Evolutionary conservation across 2,797 vertebrate genomes (phyloP).

Genomic region (Peromyscus melanophrys): DNA sequence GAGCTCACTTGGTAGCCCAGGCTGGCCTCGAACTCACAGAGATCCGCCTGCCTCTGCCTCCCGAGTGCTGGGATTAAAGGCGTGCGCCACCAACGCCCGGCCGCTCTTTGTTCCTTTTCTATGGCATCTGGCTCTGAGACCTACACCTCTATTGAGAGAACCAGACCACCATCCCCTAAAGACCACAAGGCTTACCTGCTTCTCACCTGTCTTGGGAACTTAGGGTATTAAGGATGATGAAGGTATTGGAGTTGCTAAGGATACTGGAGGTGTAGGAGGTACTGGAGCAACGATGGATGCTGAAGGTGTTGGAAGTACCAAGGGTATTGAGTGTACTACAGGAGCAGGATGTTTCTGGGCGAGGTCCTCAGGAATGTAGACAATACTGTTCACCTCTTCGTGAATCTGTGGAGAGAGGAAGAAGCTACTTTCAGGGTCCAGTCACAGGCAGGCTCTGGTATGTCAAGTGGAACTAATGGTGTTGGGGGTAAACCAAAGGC

Average conservation of each 20-base stretch:
- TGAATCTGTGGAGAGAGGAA: constrained; percentile 90
- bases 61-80: no score
- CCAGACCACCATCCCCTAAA: no score
- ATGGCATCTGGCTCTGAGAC: neutral
- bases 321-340: constrained; percentile 81
- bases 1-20: no score
- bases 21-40: no score
- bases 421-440: neutral
- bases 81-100: no score
- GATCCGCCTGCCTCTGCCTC: no score
- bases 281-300: constrained; percentile 81
- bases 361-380: constrained; percentile 86
- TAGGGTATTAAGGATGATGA: constrained; percentile 52
- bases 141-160: neutral
- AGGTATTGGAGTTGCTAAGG: neutral
- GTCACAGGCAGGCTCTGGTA: fast-evolving
- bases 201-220: constrained; percentile 84
- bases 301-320: neutral
- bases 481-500: neutral
- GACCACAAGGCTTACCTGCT: constrained; percentile 17
- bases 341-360: constrained; percentile 86
- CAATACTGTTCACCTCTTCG: constrained; percentile 89
- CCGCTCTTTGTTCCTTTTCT: no score
- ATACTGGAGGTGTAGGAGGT: constrained; percentile 83
- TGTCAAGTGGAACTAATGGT: neutral